These are phyloP conservation scores for Gopherus flavomarginatus DNA, from an alignment of 2,113 vertebrate species.

Conservation along the genomic window DNA sequence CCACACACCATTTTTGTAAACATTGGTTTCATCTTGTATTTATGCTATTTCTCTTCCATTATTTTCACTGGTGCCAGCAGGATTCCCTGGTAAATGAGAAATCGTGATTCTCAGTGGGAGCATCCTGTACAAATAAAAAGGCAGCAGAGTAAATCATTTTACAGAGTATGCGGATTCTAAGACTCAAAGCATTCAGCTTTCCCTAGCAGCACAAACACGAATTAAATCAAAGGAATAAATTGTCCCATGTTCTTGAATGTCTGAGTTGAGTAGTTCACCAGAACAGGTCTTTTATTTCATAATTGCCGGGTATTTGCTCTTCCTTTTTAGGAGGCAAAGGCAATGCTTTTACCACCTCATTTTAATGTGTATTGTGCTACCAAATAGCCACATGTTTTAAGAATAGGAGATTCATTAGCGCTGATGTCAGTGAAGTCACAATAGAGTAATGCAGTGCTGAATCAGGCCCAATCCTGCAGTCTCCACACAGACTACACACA, in stretches of 20 bases:
- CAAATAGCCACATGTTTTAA: constrained; percentile 29
- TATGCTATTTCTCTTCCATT: constrained; percentile 49
- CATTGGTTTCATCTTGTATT: constrained; percentile 58
- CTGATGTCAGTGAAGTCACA: neutral
- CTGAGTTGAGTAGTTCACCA: constrained; percentile 50
- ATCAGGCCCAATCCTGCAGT: neutral
- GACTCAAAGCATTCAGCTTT: constrained; percentile 49
- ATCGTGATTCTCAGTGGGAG: constrained; percentile 58
- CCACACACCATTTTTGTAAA: constrained; percentile 56
- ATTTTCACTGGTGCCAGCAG: constrained; percentile 47
- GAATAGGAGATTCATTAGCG: constrained; percentile 27
- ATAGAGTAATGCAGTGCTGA: neutral
- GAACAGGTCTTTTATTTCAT: constrained; percentile 41
- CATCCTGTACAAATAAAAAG: constrained; percentile 66
- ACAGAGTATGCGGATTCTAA: constrained; percentile 48
- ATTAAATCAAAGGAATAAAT: constrained; percentile 61
- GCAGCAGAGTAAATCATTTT: constrained; percentile 65
- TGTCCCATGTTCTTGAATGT: constrained; percentile 48
- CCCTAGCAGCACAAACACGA: constrained; percentile 50
- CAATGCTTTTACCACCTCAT: constrained; percentile 41
- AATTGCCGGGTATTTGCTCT: constrained; percentile 49
- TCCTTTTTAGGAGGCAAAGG: constrained; percentile 48
- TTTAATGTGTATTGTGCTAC: constrained; percentile 1
- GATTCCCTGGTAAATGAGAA: constrained; percentile 62
- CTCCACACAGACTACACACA: neutral